These are phyloP conservation scores for Epizoanthus fatuus DNA, from an alignment of 92 coral and sea anemone genomes.

Conservation along the genomic window DNA sequence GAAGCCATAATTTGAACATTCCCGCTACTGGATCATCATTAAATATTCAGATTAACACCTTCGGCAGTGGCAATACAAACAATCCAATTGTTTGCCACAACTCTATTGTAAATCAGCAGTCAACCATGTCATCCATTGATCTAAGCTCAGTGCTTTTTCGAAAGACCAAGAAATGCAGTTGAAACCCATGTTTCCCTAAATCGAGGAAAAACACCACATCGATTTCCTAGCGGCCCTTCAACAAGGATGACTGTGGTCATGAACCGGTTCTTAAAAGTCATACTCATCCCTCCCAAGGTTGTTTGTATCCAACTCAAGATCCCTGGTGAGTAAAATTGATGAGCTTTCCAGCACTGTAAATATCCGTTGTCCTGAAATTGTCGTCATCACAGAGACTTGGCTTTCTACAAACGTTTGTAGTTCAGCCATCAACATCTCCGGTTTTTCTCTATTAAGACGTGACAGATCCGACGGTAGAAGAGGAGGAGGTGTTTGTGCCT, in stretches of 20 bases:
- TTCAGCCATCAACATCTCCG: neutral
- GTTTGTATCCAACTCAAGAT: neutral
- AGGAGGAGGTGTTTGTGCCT: no score
- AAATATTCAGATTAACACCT: neutral
- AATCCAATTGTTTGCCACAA: neutral
- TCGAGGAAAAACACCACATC: neutral
- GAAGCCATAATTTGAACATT: neutral
- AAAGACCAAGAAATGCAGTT: neutral
- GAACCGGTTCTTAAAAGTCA: neutral
- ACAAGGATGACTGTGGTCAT: neutral
- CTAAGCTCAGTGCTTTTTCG: no score
- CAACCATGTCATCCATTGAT: no score
- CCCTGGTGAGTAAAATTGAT: no score
- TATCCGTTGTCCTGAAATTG: constrained; percentile 1
- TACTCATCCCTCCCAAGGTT: neutral
- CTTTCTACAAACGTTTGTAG: constrained; percentile 9
- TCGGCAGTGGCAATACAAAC: neutral
- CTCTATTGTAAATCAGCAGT: neutral
- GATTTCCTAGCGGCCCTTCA: neutral
- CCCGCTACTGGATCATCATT: neutral
- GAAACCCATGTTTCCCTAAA: neutral
- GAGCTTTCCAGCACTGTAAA: no score
- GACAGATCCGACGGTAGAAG: constrained; percentile 14
- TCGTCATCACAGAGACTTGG: constrained; percentile 35
- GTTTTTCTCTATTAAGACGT: constrained; percentile 9